Evolutionary conservation across 2,113 vertebrate species (phyloP).

Genomic region (western clawed frog (Xenopus tropicalis)): DNA sequence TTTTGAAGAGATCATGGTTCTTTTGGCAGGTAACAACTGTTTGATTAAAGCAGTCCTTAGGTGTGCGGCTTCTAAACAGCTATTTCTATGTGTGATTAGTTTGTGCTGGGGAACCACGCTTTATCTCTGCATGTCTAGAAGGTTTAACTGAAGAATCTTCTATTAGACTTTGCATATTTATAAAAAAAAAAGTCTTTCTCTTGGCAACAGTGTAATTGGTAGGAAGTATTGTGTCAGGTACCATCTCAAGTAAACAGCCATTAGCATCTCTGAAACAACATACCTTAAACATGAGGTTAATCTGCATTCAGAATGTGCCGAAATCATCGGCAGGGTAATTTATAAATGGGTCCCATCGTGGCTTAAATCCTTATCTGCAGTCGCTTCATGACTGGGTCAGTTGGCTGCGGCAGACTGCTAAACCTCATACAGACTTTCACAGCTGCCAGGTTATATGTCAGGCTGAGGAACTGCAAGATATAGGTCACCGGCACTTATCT

Average conservation of each 20-base stretch:
- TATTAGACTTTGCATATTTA: constrained; percentile 60
- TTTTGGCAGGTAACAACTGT: constrained; percentile 79
- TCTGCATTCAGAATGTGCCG: constrained; percentile 59
- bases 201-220: constrained; percentile 66
- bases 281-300: constrained; percentile 63
- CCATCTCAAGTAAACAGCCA: constrained; percentile 47
- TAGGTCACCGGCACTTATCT: constrained; percentile 77
- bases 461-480: constrained; percentile 71
- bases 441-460: constrained; percentile 70
- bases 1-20: constrained; percentile 78
- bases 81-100: constrained; percentile 78
- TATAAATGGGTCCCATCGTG: constrained; percentile 76
- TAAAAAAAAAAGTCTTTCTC: constrained; percentile 56
- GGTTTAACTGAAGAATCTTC: constrained; percentile 66
- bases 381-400: constrained; percentile 71
- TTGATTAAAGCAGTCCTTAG: constrained; percentile 76
- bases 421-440: constrained; percentile 72
- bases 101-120: constrained; percentile 68
- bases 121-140: constrained; percentile 69
- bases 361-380: constrained; percentile 70
- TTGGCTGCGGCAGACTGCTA: constrained; percentile 63
- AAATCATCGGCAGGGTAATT: constrained; percentile 68
- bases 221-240: constrained; percentile 54
- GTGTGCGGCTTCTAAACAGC: constrained; percentile 69
- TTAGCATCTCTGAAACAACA: constrained; percentile 59